These are phyloP conservation scores for Ceuthmochares aereus DNA, from an alignment of 2,113 vertebrate genomes.

Conservation along the genomic window DNA sequence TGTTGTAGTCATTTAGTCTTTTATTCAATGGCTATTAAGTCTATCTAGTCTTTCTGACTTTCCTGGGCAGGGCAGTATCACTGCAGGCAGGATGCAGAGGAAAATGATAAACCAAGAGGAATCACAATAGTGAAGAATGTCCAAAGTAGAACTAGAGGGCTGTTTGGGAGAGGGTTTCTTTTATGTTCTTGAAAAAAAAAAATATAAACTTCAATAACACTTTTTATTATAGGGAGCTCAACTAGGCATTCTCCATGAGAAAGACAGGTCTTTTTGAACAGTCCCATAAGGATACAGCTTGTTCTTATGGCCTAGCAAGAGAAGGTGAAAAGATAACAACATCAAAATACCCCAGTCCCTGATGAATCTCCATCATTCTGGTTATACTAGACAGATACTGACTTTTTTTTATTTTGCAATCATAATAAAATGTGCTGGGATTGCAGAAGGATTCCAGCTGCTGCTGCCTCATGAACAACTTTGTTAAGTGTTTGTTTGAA, in stretches of 20 bases:
- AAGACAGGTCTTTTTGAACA: not conserved
- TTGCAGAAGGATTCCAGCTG: conserved; percentile 38
- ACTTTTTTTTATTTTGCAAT: conserved; percentile 1
- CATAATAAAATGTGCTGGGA: conserved; percentile 45
- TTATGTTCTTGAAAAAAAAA: not conserved
- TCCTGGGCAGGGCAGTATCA: not conserved
- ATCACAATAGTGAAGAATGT: not conserved
- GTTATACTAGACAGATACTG: conserved; percentile 12
- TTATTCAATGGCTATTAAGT: not conserved
- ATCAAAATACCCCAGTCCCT: conserved; percentile 12
- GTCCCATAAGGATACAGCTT: not conserved
- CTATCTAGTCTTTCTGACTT: not conserved
- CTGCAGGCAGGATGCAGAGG: not conserved
- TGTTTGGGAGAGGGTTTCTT: not conserved
- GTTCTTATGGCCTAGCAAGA: conserved; percentile 26
- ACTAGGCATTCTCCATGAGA: not conserved
- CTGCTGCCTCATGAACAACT: conserved; percentile 15
- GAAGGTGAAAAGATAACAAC: conserved; percentile 52
- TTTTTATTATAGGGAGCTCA: not conserved
- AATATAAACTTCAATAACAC: not conserved
- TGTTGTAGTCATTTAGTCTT: not conserved
- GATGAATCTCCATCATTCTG: conserved; percentile 55
- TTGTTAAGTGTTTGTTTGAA: not conserved
- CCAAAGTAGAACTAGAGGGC: not conserved
- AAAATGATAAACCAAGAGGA: not conserved